Percentiles rank a stretch among this genome's conserved stretches.
phyloP scores from a whole-genome alignment of 2,113 vertebrate species.

The pig (Sus scrofa) region T2T-Sscrofa CM000824.6:72617001-72617500 shows the following conservation, averaged over 20 bases:
- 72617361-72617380: neutral
- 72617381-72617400: slow-evolving; percentile 7
- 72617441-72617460: neutral
- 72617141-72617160: too few relatives aligned
- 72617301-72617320: neutral
- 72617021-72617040: neutral
- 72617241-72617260: neutral
- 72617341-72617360: neutral
- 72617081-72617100: too few relatives aligned
- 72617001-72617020: neutral
- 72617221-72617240: neutral
- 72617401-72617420: neutral
- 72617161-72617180: too few relatives aligned
- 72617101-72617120: too few relatives aligned
- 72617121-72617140: too few relatives aligned
- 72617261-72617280: neutral
- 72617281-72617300: neutral
- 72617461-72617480: neutral
- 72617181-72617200: too few relatives aligned
- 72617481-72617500: neutral
- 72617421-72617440: neutral
- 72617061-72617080: too few relatives aligned
- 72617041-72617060: neutral
- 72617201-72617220: too few relatives aligned
- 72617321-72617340: neutral